Conservation (phyloP, 1,140 invertebrate species). For the Euwallacea similis region DNA sequence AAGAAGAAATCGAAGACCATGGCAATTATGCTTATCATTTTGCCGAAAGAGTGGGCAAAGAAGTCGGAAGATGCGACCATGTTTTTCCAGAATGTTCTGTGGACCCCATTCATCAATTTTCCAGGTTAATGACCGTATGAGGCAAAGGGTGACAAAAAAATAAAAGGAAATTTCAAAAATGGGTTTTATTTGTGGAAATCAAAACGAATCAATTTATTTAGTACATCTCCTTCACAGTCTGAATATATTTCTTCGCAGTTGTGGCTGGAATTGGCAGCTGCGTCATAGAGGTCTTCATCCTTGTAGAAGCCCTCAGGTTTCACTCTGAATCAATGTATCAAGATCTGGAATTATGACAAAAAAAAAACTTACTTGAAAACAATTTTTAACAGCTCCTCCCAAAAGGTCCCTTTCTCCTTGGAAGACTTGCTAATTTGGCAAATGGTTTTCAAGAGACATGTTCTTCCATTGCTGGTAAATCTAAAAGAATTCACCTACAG, state of each 20-base stretch:
- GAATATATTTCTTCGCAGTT: slow-evolving; percentile 57
- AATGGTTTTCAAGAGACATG: slow-evolving; percentile 59
- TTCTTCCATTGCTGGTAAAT: slow-evolving; percentile 52
- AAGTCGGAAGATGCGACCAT: slow-evolving; percentile 58
- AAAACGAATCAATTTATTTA: neutral
- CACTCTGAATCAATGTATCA: slow-evolving; percentile 39
- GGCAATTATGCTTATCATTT: slow-evolving; percentile 70
- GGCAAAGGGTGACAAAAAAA: neutral
- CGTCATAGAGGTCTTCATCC: slow-evolving; percentile 47
- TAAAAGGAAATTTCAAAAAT: neutral
- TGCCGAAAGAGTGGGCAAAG: slow-evolving; percentile 64
- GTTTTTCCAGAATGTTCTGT: slow-evolving; percentile 66
- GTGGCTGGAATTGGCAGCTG: slow-evolving; percentile 41
- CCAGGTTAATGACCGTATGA: slow-evolving; percentile 29
- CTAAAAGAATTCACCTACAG: slow-evolving; percentile 30
- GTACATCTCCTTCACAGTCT: slow-evolving; percentile 56
- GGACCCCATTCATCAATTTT: slow-evolving; percentile 57
- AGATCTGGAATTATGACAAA: neutral
- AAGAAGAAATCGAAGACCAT: slow-evolving; percentile 62
- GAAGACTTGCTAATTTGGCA: slow-evolving; percentile 53
- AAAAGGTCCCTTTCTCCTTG: slow-evolving; percentile 52
- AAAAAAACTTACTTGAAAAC: slow-evolving; percentile 57
- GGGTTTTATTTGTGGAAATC: neutral
- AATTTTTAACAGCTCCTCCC: slow-evolving; percentile 58
- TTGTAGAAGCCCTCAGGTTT: slow-evolving; percentile 41